Base-by-base conservation (phyloP, 30 jellyfish, hydroid and myxozoan genomes). In the Hydractinia symbiolongicarpus region DNA sequence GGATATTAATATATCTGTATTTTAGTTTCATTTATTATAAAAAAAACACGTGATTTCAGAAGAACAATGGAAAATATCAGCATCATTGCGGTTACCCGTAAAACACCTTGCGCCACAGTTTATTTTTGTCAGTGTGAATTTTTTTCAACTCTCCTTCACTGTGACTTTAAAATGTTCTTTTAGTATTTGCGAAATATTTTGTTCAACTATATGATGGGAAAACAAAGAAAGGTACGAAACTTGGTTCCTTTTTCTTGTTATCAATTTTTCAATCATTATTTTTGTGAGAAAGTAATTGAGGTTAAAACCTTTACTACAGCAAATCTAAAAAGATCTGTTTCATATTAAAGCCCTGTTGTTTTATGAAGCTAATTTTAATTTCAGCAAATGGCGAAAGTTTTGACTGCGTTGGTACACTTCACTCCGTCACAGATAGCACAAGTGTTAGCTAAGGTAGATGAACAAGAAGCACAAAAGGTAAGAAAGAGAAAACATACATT, bases 371-470 rank as follows among this genome's bases (percentile, higher is more conserved):
- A 11, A 58, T 58, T 73, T 30, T 71, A 60, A 4, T 82, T 78
- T 55, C 83, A 91, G 98, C 98, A 91, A 91, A 86, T 91, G 98
- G 96, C 98, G 71, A 91, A 86, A 67, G 98, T 91, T 54, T 76
- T 91, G 67, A 87, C 93, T 0, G 98, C 98, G 0, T 72, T 91
- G 49, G 98, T 86, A 7, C 98, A 91, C 53, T 91, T 91, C 71
- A 55, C 90, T 19, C 98, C 98, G 4, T 61, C 96, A 6, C 98
- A 91, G 86, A 86, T 79, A 8, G 64, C 79, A 53, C 98, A 91
- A 66, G 81, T 91, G 19, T 72, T 86, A 6, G 98, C 90, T 5
- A 91, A 86, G 21, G 95, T 86, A 49, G 95, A 91, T 17, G 93
- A 86, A 58, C 74, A 76, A 14, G 98, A 91, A 82, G 15, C 73